Evolutionary conservation across 2,797 vertebrate species (phyloP).

Genomic region (Hylomyscus alleni): DNA sequence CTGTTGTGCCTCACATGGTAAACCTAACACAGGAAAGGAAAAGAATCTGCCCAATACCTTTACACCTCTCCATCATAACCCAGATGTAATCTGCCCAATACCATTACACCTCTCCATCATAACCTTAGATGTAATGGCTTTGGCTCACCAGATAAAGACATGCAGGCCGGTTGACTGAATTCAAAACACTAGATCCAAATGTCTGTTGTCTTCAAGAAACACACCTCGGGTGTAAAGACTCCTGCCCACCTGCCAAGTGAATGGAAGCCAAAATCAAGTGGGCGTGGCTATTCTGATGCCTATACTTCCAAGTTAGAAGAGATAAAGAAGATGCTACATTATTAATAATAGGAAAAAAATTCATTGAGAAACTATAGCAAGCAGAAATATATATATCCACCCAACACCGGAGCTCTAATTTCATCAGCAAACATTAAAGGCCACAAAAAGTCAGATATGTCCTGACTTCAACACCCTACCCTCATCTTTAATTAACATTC

Average conservation of each 20-base stretch:
- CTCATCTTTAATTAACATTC: neutral
- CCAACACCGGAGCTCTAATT: neutral
- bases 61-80: neutral
- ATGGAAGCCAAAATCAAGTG: neutral
- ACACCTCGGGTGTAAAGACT: neutral
- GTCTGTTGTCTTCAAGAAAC: neutral
- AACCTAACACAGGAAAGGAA: neutral
- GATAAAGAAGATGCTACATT: neutral
- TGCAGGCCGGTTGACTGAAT: neutral
- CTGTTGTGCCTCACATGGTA: neutral
- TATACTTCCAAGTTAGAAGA: neutral
- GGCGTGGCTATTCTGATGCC: neutral
- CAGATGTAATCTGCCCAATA: neutral
- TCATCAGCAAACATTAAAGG: neutral
- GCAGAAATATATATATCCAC: neutral
- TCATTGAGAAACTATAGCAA: neutral
- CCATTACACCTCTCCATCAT: neutral
- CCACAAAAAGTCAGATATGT: neutral
- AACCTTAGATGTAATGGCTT: neutral
- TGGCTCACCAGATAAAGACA: neutral
- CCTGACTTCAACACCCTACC: neutral
- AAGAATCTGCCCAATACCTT: neutral
- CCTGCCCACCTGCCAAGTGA: neutral
- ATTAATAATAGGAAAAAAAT: neutral
- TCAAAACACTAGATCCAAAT: neutral